Evolutionary conservation across 2,113 vertebrate species (phyloP).

Genomic region (Paedocypris sp.): DNA sequence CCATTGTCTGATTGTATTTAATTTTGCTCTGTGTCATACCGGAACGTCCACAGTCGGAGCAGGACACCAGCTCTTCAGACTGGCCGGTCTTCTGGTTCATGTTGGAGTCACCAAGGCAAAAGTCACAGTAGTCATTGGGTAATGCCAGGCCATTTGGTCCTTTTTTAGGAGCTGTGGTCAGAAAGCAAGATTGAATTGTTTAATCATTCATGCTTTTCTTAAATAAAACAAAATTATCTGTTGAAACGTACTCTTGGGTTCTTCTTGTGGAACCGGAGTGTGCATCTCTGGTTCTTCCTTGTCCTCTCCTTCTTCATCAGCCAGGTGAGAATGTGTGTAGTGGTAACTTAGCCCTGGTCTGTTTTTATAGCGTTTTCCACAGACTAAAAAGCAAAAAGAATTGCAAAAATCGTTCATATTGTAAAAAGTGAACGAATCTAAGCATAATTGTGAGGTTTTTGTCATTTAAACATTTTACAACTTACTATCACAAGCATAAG

Average conservation of each 20-base stretch:
- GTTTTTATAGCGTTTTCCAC: conserved; percentile 96
- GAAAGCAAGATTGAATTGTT: no score
- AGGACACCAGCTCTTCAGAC: conserved; percentile 88
- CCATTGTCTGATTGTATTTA: background rate
- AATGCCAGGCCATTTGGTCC: conserved; percentile 84
- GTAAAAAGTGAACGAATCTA: no score
- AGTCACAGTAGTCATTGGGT: conserved; percentile 96
- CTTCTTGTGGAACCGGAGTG: conserved; percentile 78
- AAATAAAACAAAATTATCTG: no score
- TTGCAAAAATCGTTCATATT: background rate
- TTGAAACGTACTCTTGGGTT: conserved; percentile 78
- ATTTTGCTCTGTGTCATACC: conserved; percentile 51
- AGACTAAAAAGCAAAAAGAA: conserved; percentile 58
- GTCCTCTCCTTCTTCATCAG: conserved; percentile 91
- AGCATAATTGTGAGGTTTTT: background rate
- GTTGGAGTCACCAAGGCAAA: conserved; percentile 91
- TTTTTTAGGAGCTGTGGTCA: conserved; percentile 72
- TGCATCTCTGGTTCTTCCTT: conserved; percentile 89
- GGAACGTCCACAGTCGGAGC: conserved; percentile 92
- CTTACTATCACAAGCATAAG: conserved; percentile 97
- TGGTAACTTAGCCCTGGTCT: conserved; percentile 91
- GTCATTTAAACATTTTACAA: conserved; percentile 30
- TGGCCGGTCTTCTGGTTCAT: conserved; percentile 95
- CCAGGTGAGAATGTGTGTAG: conserved; percentile 92
- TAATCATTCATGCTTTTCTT: no score